Evolutionary conservation across 1,140 invertebrate species (phyloP).

Genomic region (Nilaparvata lugens): DNA sequence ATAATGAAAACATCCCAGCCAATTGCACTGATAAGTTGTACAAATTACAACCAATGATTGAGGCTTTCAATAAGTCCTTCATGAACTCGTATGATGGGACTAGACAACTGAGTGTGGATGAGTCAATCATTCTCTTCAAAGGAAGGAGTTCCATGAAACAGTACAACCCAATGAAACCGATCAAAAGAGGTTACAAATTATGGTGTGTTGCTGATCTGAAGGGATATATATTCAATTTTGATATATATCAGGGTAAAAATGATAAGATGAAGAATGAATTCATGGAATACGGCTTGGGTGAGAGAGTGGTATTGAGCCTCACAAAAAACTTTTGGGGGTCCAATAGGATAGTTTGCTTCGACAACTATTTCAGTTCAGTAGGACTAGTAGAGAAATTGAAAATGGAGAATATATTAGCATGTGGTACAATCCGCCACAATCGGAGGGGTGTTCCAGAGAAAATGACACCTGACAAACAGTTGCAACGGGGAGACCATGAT

Average conservation of each 20-base stretch:
- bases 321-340: neutral
- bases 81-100: neutral
- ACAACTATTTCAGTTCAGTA: neutral
- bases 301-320: neutral
- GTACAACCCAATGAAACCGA: no score
- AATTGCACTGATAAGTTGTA: neutral
- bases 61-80: neutral
- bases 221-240: neutral
- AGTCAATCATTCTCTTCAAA: neutral
- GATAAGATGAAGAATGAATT: neutral
- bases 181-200: no score
- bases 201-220: neutral
- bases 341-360: neutral
- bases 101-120: neutral
- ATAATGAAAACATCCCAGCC: neutral
- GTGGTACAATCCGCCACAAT: neutral
- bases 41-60: neutral
- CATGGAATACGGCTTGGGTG: neutral
- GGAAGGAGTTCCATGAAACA: no score
- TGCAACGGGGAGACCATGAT: neutral
- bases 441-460: no score
- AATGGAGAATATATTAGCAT: neutral
- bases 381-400: neutral
- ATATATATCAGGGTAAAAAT: neutral
- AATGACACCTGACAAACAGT: neutral